phyloP scores from a whole-genome alignment of 2,888 invertebrate species.

The Brachyptera risi region DNA sequence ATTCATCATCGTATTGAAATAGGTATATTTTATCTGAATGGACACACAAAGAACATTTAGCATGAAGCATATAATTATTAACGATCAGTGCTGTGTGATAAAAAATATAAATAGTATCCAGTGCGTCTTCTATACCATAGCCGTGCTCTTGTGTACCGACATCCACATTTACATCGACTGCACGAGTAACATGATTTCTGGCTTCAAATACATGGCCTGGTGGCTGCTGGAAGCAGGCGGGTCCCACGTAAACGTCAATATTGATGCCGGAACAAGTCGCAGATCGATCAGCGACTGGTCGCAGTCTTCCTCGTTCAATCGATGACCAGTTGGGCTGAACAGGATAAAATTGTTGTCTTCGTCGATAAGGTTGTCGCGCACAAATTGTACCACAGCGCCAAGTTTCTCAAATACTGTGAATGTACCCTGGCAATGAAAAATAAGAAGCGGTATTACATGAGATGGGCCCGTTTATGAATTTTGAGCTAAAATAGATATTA shows the following conservation, averaged over 20 bases:
- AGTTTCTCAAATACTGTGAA: conserved; percentile 81
- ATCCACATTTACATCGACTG: conserved; percentile 44
- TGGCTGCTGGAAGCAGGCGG: conserved; percentile 51
- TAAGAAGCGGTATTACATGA: too few species aligned
- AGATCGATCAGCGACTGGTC: conserved; percentile 73
- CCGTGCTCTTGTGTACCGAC: too few species aligned
- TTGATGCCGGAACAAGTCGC: conserved; percentile 75
- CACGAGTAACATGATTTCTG: conserved; percentile 69
- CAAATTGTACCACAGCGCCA: conserved; percentile 69
- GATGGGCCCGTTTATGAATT: too few species aligned
- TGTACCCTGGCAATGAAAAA: conserved; percentile 64
- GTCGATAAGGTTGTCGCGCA: conserved; percentile 69
- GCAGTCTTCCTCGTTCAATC: conserved; percentile 58
- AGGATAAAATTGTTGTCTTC: conserved; percentile 66
- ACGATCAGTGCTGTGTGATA: too few species aligned
- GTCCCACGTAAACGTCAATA: conserved; percentile 70
- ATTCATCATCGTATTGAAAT: too few species aligned
- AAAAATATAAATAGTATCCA: too few species aligned
- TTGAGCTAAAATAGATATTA: too few species aligned
- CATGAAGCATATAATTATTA: too few species aligned
- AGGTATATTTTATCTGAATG: too few species aligned
- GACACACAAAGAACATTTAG: too few species aligned
- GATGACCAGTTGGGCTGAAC: conserved; percentile 63
- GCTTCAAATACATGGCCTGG: conserved; percentile 57
- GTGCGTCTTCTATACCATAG: too few species aligned